Base-by-base conservation (phyloP, 2,797 vertebrate species). In the Galagoides demidoff region DNA sequence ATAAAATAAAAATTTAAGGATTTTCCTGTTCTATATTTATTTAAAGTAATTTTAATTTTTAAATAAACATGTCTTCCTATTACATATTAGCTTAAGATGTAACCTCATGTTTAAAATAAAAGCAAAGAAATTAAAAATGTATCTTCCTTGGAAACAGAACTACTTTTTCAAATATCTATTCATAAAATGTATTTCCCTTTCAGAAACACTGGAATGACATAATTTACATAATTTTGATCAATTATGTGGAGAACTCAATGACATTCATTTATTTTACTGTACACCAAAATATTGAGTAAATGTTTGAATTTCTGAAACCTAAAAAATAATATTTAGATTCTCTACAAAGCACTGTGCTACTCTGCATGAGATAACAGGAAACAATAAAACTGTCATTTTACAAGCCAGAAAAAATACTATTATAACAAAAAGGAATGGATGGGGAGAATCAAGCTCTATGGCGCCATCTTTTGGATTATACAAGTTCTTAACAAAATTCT, bases 401-500 rank as follows among this genome's bases (percentile, higher is more conserved):
- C 59, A 43, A 91, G 89, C 25, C 66, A 14, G 16, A 74, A 77
- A 52, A 88, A n/a, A 87, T 11, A 49, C 88, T 68, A 85, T 63
- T 57, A 37, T 37, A 87, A 45, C 74, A 79, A 88, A 92, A 68
- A 59, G 29, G n/a, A 31, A 59, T 31, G 13, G 17, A 13, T 23
- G 23, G 14, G 5, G 27, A 55, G 29, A 63, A 79, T 81, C 22
- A 97, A 97, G 97, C 89, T 97, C 97, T 93, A 90, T 45, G 96
- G 94, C 86, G 10, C 98, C 98, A 98, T 96, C 97, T 98, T 94
- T 83, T 95, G 98, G 97, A 83, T 64, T 29, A 66, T 29, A 66
- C 31, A 85, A 90, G 91, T 81, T 93, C 22, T 8, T 49, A 43
- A 93, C 23, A 84, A 64, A 93, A 96, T 34, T 89, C 10, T 71